A percentile compares a stretch with the other conserved stretches of the same genome.
phyloP scores from a whole-genome alignment of 2,797 vertebrate species.

The Acomys russatus region DNA sequence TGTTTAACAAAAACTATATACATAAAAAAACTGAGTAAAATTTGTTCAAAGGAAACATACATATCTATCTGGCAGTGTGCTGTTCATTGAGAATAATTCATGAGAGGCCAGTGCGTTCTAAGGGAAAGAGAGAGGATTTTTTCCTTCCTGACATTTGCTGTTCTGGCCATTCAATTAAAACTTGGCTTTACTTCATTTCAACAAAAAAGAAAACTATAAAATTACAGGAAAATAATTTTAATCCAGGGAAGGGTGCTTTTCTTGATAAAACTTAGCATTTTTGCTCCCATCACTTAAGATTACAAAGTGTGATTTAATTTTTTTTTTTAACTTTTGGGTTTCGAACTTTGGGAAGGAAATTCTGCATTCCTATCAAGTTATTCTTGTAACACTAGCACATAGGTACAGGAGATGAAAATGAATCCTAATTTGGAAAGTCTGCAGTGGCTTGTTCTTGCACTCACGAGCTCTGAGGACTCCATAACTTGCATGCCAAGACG shows the following conservation, averaged over 20 bases:
- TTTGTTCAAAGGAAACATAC: conserved; percentile 83
- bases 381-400: background rate
- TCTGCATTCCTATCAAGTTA: background rate
- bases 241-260: conserved; percentile 2
- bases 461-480: background rate
- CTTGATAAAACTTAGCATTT: background rate
- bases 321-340: background rate
- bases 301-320: background rate
- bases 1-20: conserved; percentile 85
- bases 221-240: conserved; percentile 31
- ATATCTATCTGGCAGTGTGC: conserved; percentile 62
- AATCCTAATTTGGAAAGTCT: conserved; percentile 52
- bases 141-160: conserved; percentile 68
- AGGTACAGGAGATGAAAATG: background rate
- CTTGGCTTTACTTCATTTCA: conserved; percentile 41
- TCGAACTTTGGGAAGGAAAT: conserved; percentile 23
- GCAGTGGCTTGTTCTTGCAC: conserved; percentile 17
- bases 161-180: background rate
- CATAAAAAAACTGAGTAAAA: conserved; percentile 69
- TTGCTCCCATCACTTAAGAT: background rate
- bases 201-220: conserved; percentile 62
- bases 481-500: background rate
- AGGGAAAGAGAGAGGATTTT: conserved; percentile 41
- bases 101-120: conserved; percentile 76
- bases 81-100: conserved; percentile 81